Base-by-base conservation (phyloP, 2,888 invertebrate species). In the Pollenia amentaria region DNA sequence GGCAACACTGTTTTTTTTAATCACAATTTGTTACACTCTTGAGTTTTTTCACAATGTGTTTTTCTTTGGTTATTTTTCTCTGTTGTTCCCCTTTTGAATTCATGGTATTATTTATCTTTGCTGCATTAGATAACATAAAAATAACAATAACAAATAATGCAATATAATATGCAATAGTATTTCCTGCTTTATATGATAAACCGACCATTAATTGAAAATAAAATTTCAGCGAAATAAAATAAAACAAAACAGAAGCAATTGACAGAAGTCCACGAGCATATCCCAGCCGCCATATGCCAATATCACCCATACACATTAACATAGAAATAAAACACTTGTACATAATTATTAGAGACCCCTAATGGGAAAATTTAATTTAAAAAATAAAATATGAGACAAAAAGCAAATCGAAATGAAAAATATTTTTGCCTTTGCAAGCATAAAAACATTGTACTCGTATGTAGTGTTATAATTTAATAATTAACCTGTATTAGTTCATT, bases 181-280 rank as follows among this genome's bases (percentile, higher is more conserved):
- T 86, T 86, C 86, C 86, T 82, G 86, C 78, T 86, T 86, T 70
- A 79, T 57, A 82, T 75, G 75, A 86, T 86, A 70, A 75, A 82
- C 78, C 78, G 78, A 82, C 78, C 82, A 79, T 76, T 76, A 85
- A 75, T 80, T 80, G 69, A 75, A 81, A 81, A 76, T 57, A 72
- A 51, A 48, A 69, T 51, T 40, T 60, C 29, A 29, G 57, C 65
- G 51, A 75, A 82, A 67, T 60, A 16, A 55, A 82, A 76, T 38
- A 82, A 76, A 81, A 81, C 40, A 73, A 65, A 69, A 67, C 40
- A 57, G 29, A 73, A 44, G 46, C 64, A 60, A 73, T 46, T 72
- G 53, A 51, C 65, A 82, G 48, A 38, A n/a, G 72, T 64, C 64
- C 53, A 16, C 80, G 65, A 70, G 53, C 44, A 51, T 55, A 64